phyloP scores from a whole-genome alignment of 1,140 invertebrate genomes.

The Plutomurus gul region DNA sequence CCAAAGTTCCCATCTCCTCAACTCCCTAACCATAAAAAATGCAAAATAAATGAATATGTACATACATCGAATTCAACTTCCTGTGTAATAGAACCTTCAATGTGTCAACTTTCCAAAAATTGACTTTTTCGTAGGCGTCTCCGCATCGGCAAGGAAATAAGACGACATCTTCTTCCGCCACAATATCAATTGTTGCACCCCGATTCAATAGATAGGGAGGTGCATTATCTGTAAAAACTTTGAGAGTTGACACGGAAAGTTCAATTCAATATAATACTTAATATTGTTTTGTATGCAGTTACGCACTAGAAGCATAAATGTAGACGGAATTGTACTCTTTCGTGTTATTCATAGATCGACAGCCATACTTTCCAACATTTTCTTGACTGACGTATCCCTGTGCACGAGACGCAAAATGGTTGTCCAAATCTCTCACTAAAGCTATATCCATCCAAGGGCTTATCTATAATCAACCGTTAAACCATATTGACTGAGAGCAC shows the following conservation, averaged over 20 bases:
- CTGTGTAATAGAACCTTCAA: too few relatives aligned
- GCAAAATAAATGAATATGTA: too few relatives aligned
- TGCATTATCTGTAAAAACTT: background rate
- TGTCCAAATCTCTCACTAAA: background rate
- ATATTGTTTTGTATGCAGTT: too few relatives aligned
- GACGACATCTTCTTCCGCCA: background rate
- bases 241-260: too few relatives aligned
- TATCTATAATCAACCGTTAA: too few relatives aligned
- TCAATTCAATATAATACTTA: too few relatives aligned
- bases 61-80: too few relatives aligned
- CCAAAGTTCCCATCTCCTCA: background rate
- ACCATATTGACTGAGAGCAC: too few relatives aligned
- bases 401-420: background rate
- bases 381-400: background rate
- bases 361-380: background rate
- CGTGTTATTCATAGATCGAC: background rate
- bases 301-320: background rate
- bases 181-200: background rate
- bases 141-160: background rate
- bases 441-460: background rate
- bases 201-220: background rate
- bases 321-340: background rate
- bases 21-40: background rate
- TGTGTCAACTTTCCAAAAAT: background rate
- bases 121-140: background rate